Evolutionary conservation across 2,113 vertebrate species (phyloP), one percentile per base, ranked within the genome.

Genomic region (Melanotaenia duboulayi): DNA sequence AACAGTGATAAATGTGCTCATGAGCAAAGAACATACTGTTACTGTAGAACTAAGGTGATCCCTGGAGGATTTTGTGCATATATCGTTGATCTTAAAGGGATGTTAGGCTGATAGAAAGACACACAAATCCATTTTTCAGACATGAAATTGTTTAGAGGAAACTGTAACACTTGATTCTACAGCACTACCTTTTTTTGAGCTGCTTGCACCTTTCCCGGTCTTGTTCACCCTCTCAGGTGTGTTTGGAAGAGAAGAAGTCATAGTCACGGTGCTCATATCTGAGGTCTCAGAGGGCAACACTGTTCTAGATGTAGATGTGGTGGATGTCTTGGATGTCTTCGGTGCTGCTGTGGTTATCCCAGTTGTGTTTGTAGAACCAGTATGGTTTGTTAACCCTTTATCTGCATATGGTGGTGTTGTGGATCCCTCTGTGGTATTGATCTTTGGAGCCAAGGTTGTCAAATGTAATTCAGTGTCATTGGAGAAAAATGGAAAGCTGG

Each of bases 101-200:
- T 57, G 12, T 3, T 63, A 13, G 25, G 40, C 25, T 60, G 1
- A 13, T n/a, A 32, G 6, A 11, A 20, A 37, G 32, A 40, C 46
- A 52, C 22, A 52, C 24, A 61, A 28, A 65, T 44, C 16, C 11
- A 11, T 55, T 55, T 55, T 14, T 4, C 17, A 25, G 65, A 54
- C 14, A 56, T 13, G 65, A 19, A 74, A 75, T 49, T 49, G 14
- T 76, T 35, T 17, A 68, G 17, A 49, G 52, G n/a, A 72, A 59
- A 46, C 32, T 7, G 37, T 62, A 22, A 78, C 39, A 67, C 54
- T 32, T 65, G 58, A 82, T 52, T 70, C 25, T 22, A n/a, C 17
- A 22, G 14, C 39, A 0, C 32, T 89, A 88, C 89, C 92, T 92
- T 81, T 87, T 0, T 84, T 85, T 35, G 82, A 74, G 71, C 44